Conservation (phyloP, 1,140 invertebrate species). For the Solen grandis region DNA sequence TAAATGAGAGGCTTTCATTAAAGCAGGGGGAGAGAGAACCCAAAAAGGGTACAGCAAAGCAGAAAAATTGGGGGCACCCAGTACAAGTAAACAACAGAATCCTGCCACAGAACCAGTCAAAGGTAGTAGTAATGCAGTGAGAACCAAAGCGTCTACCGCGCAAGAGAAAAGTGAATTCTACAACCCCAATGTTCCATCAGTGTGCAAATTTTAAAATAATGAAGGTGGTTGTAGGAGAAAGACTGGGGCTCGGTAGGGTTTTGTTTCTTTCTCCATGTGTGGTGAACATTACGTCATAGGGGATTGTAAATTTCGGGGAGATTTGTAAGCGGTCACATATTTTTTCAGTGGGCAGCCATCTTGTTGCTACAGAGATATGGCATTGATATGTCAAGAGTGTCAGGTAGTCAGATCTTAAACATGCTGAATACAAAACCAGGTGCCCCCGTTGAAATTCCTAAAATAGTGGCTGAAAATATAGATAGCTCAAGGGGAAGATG, state of each 20-base stretch:
- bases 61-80: too few species aligned
- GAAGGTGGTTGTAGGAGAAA: constrained; percentile 38
- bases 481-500: neutral
- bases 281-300: constrained; percentile 40
- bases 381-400: constrained; percentile 19
- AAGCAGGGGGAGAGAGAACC: too few species aligned
- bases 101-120: too few species aligned
- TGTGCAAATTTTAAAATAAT: constrained; percentile 52
- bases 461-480: neutral
- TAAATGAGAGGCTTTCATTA: too few species aligned
- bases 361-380: constrained; percentile 37
- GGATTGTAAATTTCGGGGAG: constrained; percentile 44
- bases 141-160: too few species aligned
- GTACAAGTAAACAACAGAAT: too few species aligned
- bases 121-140: too few species aligned
- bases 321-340: constrained; percentile 48
- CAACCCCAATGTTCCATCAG: constrained; percentile 24
- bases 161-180: too few species aligned
- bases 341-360: constrained; percentile 22
- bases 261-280: constrained; percentile 43
- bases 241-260: constrained; percentile 42
- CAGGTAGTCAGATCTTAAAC: neutral
- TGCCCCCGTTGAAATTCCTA: constrained; percentile 1
- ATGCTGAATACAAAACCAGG: constrained; percentile 12
- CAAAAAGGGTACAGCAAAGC: too few species aligned